Base-by-base conservation (phyloP, 2,888 invertebrate genomes). In the Drosophila silvestris region DNA sequence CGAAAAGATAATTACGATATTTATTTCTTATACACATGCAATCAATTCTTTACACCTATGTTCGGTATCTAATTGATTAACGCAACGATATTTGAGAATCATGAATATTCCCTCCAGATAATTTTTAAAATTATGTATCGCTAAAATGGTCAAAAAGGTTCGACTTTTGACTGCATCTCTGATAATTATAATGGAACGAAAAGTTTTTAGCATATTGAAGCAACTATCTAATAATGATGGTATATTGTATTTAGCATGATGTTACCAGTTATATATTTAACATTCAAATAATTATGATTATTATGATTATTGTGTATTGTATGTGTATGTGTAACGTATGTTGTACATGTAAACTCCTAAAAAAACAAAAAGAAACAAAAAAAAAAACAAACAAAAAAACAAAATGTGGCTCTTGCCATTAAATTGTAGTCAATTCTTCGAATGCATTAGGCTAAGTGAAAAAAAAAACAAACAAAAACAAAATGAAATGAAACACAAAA, bases 61-160 rank as follows among this genome's bases (percentile, higher is more conserved):
- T 77, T 89, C 70, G 61, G 77, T 72, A 75, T 74, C 53, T 71
- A 82, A 74, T 58, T 65, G 63, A 85, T 80, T 69, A 80, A 74
- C 51, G 84, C 74, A 75, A 77, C 72, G 77, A 82, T 89, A 85
- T 88, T 86, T 86, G 70, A 78, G 70, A 88, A 84, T 91, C 91
- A 92, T 91, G 89, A 91, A 91, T 91, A 92, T 92, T 92, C 92
- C 92, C 91, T 92, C 92, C 91, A 92, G 85, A 90, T 91, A 90
- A 92, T 92, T 92, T 92, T 90, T 88, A 92, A 92, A 91, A 90
- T 92, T 92, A 92, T 88, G 80, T 83, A 87, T 83, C 76, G 79
- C 78, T 80, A 77, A 77, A 81, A 70, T 69, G 72, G 75, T 70
- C 83, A 85, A 79, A 73, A 65, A 28, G 50, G 58, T 74, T 71